Evolutionary conservation across 2,113 vertebrate genomes (phyloP).

Genomic region (Lucifuga dentata): DNA sequence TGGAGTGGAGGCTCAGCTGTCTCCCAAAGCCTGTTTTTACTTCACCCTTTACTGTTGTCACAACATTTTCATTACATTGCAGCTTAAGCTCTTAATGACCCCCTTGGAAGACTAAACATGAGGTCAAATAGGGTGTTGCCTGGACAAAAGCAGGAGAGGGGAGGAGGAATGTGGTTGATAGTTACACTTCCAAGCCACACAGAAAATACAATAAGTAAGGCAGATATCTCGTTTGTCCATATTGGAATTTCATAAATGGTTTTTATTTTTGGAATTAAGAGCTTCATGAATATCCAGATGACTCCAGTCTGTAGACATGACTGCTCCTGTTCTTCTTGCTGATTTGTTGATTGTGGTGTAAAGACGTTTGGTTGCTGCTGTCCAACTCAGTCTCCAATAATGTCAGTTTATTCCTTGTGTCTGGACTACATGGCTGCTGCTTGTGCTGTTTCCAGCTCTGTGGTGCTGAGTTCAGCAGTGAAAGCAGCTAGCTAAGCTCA

Average conservation of each 20-base stretch:
- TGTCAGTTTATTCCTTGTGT: slow-evolving; percentile 48
- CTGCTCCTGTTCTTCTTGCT: slow-evolving; percentile 36
- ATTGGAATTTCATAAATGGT: background rate
- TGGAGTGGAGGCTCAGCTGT: slow-evolving; percentile 66
- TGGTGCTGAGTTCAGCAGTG: slow-evolving; percentile 65
- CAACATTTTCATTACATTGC: slow-evolving; percentile 81
- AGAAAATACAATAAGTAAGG: background rate
- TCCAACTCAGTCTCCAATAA: slow-evolving; percentile 36
- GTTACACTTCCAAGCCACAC: slow-evolving; percentile 2
- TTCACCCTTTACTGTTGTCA: slow-evolving; percentile 71
- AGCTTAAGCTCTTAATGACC: slow-evolving; percentile 75
- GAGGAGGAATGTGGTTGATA: slow-evolving; percentile 18
- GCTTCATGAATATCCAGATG: slow-evolving; percentile 41
- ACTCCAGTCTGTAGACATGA: slow-evolving; percentile 14
- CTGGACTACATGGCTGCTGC: slow-evolving; percentile 20
- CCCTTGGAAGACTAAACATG: slow-evolving; percentile 71
- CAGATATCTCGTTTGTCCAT: background rate
- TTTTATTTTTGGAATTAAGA: slow-evolving; percentile 27
- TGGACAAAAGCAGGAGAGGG: slow-evolving; percentile 37
- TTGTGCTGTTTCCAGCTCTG: slow-evolving; percentile 48
- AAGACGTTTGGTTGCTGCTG: slow-evolving; percentile 37
- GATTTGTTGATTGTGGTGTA: slow-evolving; percentile 43
- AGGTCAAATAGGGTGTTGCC: slow-evolving; percentile 71
- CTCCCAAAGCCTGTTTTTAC: slow-evolving; percentile 74
- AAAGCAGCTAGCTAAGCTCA: slow-evolving; percentile 37